A percentile compares a stretch with the other conserved stretches of the same genome.
These are phyloP conservation scores for Acleris emargana DNA, from an alignment of 2,888 invertebrate species.

Conservation along the genomic window DNA sequence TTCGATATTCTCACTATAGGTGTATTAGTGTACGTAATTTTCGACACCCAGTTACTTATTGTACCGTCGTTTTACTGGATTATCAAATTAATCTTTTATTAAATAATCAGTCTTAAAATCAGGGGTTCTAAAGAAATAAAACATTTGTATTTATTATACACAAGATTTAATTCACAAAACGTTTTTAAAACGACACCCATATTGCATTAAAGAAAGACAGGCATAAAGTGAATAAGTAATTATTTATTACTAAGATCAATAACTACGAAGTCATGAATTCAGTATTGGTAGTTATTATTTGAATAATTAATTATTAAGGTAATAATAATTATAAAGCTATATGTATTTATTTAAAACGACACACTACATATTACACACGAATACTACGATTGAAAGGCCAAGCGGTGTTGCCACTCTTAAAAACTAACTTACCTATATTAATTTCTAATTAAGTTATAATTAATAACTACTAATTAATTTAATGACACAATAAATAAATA, in stretches of 20 bases:
- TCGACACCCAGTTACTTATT: no score
- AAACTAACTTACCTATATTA: slow-evolving; percentile 47
- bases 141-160: slow-evolving; percentile 66
- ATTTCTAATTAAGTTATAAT: slow-evolving; percentile 36
- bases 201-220: slow-evolving; percentile 77
- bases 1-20: no score
- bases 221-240: slow-evolving; percentile 74
- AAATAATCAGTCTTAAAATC: not conserved
- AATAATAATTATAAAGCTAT: slow-evolving; percentile 51
- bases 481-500: slow-evolving; percentile 13
- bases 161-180: slow-evolving; percentile 79
- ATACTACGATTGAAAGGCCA: slow-evolving; percentile 81
- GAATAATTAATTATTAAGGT: slow-evolving; percentile 43
- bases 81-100: no score
- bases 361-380: slow-evolving; percentile 58
- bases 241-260: slow-evolving; percentile 54
- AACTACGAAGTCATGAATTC: slow-evolving; percentile 45
- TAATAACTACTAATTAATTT: slow-evolving; percentile 34
- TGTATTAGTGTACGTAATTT: no score
- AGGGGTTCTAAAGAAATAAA: slow-evolving; percentile 52
- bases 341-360: slow-evolving; percentile 54
- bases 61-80: no score
- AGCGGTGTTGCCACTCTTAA: slow-evolving; percentile 81
- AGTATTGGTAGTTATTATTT: slow-evolving; percentile 46
- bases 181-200: slow-evolving; percentile 82